Evolutionary conservation across 2,113 vertebrate genomes (phyloP).

Genomic region (Ascaphus truei): DNA sequence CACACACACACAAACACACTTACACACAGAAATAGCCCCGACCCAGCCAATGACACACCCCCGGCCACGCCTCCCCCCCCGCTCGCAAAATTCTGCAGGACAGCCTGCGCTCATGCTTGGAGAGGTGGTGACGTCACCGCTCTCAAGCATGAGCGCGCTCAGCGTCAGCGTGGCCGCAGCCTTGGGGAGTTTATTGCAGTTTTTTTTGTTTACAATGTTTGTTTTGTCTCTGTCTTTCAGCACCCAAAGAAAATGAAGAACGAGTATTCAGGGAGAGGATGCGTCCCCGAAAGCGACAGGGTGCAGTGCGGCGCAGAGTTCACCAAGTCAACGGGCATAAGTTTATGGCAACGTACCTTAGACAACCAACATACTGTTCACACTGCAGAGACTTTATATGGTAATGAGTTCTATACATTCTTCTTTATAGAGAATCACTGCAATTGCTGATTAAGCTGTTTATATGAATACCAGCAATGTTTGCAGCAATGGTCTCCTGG

Average conservation of each 20-base stretch:
- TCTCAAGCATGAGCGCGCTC: too few species aligned
- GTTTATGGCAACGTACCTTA: slow-evolving; percentile 97
- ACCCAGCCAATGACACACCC: too few species aligned
- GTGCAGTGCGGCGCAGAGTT: slow-evolving; percentile 90
- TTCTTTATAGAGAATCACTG: not conserved
- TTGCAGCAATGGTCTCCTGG: not conserved
- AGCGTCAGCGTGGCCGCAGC: too few species aligned
- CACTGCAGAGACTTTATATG: slow-evolving; percentile 98
- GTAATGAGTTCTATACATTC: slow-evolving; percentile 52
- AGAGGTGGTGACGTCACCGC: too few species aligned
- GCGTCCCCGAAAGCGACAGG: slow-evolving; percentile 90
- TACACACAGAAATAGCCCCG: too few species aligned
- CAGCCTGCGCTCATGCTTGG: too few species aligned
- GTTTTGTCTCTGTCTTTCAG: slow-evolving; percentile 47
- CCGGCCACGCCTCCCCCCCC: too few species aligned
- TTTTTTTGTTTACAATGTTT: too few species aligned
- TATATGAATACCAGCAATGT: not conserved
- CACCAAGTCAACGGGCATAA: slow-evolving; percentile 98
- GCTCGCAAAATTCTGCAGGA: too few species aligned
- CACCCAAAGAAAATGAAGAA: slow-evolving; percentile 92
- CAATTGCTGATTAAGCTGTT: not conserved
- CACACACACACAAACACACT: too few species aligned
- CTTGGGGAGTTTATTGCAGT: too few species aligned
- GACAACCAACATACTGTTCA: slow-evolving; percentile 95
- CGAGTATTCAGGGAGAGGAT: slow-evolving; percentile 92